Evolutionary conservation across 2,113 vertebrate species (phyloP).

Genomic region (Pyxicephalus adspersus): DNA sequence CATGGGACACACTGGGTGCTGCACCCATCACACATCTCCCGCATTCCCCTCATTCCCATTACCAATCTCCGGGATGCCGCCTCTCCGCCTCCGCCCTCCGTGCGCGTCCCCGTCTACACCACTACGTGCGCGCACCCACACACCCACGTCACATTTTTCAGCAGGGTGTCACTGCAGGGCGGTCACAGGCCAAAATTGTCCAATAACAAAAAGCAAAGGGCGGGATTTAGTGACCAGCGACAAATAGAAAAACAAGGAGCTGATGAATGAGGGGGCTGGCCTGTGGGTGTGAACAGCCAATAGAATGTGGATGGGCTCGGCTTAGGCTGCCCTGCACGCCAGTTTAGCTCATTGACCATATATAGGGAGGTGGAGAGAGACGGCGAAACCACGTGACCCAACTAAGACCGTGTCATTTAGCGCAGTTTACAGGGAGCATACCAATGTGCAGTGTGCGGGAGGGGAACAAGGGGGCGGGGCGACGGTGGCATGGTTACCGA

Average conservation of each 20-base stretch:
- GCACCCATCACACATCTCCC: neutral
- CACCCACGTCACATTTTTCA: constrained; percentile 47
- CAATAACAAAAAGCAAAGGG: neutral
- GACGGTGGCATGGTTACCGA: neutral
- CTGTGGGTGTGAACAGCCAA: neutral
- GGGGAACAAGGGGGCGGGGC: neutral
- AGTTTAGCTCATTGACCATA: neutral
- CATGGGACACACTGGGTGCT: no score
- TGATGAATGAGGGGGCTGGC: constrained; percentile 6
- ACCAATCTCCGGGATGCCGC: no score
- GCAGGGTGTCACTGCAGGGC: neutral
- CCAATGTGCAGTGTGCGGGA: no score
- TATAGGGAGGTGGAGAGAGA: constrained; percentile 41
- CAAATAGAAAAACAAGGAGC: neutral
- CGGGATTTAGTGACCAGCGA: neutral
- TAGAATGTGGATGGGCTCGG: neutral
- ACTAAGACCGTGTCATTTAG: neutral
- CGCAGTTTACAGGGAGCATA: neutral
- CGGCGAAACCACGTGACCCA: neutral
- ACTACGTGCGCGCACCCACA: constrained; percentile 25
- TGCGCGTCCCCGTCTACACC: constrained; percentile 8
- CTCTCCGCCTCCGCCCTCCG: neutral
- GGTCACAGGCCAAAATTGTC: accelerated
- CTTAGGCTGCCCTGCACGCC: neutral
- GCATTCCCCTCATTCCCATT: neutral